Evolutionary conservation across 2,113 vertebrate genomes (phyloP), one percentile per base, ranked within the genome.

Genomic region (Colius striatus): DNA sequence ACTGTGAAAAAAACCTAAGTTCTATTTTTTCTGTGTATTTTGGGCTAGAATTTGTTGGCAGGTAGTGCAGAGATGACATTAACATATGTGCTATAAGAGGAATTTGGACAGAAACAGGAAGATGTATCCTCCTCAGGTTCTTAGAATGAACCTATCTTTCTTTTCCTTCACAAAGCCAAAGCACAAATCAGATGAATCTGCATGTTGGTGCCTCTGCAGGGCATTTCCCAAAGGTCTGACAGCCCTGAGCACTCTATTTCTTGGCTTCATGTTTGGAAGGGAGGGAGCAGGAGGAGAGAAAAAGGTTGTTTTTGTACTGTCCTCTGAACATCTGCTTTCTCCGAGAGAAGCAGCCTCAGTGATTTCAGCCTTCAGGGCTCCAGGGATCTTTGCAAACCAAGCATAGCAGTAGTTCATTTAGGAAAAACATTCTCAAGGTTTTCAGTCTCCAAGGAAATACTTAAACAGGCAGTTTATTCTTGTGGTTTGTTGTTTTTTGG

Each of bases 301-400:
- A 21, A 82, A 94, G 86, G 71, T 95, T 87, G 84, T 86, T 96
- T 91, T 77, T 84, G 87, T 77, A 14, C 92, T 68, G 73, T 29
- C 82, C 96, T 95, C 84, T 92, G 90, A 96, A 96, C 96, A 94
- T 97, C 97, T 97, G 95, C 96, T 96, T 89, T 86, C 92, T 94
- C 83, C 18, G 87, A 91, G 92, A 90, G 95, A 93, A 94, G 90
- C 92, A 87, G 65, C 82, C 65, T 95, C 91, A 68, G 86, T 92
- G 97, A 94, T 97, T 91, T 86, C 91, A 94, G 92, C 95, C 96
- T 95, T 26, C 58, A 21, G 94, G 97, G 95, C 94, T 93, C 94
- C 41, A 47, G 96, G 91, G 95, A 95, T 94, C 94, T 97, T 96
- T 96, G 95, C 97, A 97, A 98, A 97, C 92, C 93, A 86, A 96